phyloP scores from a whole-genome alignment of 2,888 invertebrate species.

The Conomelus anceps region DNA sequence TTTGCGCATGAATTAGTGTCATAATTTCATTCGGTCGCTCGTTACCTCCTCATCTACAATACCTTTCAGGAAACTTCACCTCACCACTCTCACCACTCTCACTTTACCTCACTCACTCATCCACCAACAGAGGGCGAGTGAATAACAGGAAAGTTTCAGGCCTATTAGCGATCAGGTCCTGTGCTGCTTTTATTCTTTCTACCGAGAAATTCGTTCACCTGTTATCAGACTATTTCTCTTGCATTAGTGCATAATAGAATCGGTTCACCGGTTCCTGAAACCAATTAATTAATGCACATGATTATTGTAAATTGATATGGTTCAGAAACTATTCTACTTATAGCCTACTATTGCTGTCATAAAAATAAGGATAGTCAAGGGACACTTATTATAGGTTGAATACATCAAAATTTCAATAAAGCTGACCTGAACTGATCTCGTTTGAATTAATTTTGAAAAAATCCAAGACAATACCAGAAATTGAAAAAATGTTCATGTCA shows the following conservation, averaged over 20 bases:
- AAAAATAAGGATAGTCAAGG: too few species aligned
- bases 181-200: not conserved
- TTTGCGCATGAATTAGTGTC: conserved; percentile 13
- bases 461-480: too few species aligned
- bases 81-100: not conserved
- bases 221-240: not conserved
- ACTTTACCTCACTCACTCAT: not conserved
- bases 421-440: too few species aligned
- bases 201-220: not conserved
- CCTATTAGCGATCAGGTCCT: not conserved
- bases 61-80: conserved; percentile 1
- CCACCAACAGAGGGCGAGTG: not conserved
- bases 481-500: too few species aligned
- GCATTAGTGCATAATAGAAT: not conserved
- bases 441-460: too few species aligned
- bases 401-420: too few species aligned
- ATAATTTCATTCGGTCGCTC: conserved; percentile 10
- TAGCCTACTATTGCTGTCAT: too few species aligned
- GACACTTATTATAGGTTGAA: too few species aligned
- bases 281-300: too few species aligned
- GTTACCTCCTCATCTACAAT: conserved; percentile 11
- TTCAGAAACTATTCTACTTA: not conserved
- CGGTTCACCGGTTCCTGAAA: too few species aligned
- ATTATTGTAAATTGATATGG: not conserved
- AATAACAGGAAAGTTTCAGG: not conserved